These are phyloP conservation scores for Trichomycterus rosablanca DNA, from an alignment of 2,113 vertebrate genomes.

Conservation along the genomic window DNA sequence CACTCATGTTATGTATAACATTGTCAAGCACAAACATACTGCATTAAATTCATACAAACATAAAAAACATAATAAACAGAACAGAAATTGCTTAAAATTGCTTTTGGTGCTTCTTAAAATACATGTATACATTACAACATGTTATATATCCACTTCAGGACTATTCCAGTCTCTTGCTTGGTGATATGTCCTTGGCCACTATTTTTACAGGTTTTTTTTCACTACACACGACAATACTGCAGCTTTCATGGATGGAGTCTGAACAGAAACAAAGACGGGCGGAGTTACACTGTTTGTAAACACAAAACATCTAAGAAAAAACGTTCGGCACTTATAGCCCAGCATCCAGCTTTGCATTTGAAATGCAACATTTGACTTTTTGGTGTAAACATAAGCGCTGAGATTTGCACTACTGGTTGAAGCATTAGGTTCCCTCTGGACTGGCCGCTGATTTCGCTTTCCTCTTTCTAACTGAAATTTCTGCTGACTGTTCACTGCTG, in stretches of 20 bases:
- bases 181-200: slow-evolving; percentile 8
- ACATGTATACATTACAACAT: neutral
- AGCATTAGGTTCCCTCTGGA: slow-evolving; percentile 34
- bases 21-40: no score
- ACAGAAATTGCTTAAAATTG: no score
- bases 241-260: neutral
- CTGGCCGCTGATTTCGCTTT: slow-evolving; percentile 57
- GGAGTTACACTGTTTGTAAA: neutral
- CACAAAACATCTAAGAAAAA: neutral
- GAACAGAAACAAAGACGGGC: neutral
- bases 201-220: neutral
- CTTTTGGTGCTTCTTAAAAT: neutral
- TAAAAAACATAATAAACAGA: no score
- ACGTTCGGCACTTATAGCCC: slow-evolving; percentile 10
- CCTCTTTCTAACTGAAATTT: slow-evolving; percentile 69
- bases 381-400: slow-evolving; percentile 1
- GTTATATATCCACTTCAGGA: neutral
- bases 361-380: slow-evolving; percentile 11
- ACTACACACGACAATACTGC: neutral
- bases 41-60: no score
- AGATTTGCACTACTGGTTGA: neutral
- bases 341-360: slow-evolving; percentile 7
- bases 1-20: no score
- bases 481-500: slow-evolving; percentile 33
- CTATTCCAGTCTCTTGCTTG: slow-evolving; percentile 4